Conservation (phyloP, 2,888 invertebrate species). For the Amblyjoppa proteus region DNA sequence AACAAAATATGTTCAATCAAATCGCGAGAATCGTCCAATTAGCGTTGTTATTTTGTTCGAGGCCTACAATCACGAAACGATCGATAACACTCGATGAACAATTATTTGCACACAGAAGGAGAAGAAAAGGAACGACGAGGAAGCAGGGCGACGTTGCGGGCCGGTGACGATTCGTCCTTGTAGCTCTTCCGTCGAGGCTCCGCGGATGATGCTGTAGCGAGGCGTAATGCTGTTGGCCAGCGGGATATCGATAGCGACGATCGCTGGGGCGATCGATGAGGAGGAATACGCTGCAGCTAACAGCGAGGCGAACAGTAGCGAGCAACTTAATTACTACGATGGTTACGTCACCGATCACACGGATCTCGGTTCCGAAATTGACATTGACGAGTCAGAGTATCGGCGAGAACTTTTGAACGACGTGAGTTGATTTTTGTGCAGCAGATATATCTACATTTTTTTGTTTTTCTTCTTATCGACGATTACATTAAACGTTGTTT, state of each 20-base stretch:
- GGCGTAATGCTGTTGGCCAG: constrained; percentile 82
- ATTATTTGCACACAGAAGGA: background rate
- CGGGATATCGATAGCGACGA: constrained; percentile 83
- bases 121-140: constrained; percentile 38
- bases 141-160: constrained; percentile 33
- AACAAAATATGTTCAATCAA: no score
- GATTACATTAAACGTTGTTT: constrained; percentile 3
- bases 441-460: background rate
- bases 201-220: constrained; percentile 32
- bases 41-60: no score
- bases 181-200: constrained; percentile 21
- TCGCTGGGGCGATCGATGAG: constrained; percentile 82
- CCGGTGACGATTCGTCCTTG: constrained; percentile 57
- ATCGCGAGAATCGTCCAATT: no score
- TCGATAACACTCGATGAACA: no score
- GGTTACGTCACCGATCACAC: constrained; percentile 93
- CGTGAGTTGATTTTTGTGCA: constrained; percentile 87
- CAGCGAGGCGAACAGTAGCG: constrained; percentile 82
- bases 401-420: constrained; percentile 92
- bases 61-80: no score
- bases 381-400: constrained; percentile 91
- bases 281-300: constrained; percentile 79
- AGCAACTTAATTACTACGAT: constrained; percentile 74
- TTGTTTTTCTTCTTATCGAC: no score
- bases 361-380: constrained; percentile 90